Percentiles rank a stretch among this genome's conserved stretches.
Evolutionary conservation across 2,113 vertebrate genomes (phyloP).

Genomic region (Corvus hawaiiensis): DNA sequence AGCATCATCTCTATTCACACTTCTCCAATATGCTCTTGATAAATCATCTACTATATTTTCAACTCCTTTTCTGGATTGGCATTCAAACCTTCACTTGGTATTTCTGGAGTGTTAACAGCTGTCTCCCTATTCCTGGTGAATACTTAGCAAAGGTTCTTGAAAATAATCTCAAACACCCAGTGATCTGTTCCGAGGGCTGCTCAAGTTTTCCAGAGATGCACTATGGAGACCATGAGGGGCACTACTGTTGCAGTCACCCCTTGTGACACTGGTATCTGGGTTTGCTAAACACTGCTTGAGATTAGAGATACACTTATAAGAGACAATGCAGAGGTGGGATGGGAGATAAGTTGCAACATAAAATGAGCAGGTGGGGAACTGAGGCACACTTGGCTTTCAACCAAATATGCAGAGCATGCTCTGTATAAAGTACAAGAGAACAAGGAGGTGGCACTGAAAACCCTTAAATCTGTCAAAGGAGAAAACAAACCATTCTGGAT

Average conservation of each 20-base stretch:
- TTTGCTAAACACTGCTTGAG: not conserved
- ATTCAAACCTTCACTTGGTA: constrained; percentile 50
- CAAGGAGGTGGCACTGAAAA: constrained; percentile 28
- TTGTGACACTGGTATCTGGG: not conserved
- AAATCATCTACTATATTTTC: constrained; percentile 47
- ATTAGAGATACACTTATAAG: constrained; percentile 10
- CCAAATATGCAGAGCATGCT: constrained; percentile 9
- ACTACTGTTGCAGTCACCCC: not conserved
- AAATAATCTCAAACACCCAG: constrained; percentile 45
- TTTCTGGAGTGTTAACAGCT: constrained; percentile 65
- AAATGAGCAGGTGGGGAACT: constrained; percentile 32
- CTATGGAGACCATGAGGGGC: not conserved
- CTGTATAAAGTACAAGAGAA: not conserved
- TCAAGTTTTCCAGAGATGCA: not conserved
- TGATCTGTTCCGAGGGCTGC: not conserved
- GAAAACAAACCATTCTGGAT: not conserved
- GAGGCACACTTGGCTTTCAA: constrained; percentile 13
- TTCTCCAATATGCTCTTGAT: constrained; percentile 44
- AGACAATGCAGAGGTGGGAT: constrained; percentile 46
- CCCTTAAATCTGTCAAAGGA: constrained; percentile 35
- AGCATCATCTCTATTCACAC: constrained; percentile 46
- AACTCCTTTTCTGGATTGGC: constrained; percentile 62
- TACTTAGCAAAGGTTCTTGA: constrained; percentile 40
- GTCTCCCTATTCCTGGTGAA: constrained; percentile 57
- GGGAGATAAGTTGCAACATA: not conserved